Evolutionary conservation across 1,140 invertebrate genomes (phyloP), one percentile per base, ranked within the genome.

Genomic region (Hylaeus anthracinus): DNA sequence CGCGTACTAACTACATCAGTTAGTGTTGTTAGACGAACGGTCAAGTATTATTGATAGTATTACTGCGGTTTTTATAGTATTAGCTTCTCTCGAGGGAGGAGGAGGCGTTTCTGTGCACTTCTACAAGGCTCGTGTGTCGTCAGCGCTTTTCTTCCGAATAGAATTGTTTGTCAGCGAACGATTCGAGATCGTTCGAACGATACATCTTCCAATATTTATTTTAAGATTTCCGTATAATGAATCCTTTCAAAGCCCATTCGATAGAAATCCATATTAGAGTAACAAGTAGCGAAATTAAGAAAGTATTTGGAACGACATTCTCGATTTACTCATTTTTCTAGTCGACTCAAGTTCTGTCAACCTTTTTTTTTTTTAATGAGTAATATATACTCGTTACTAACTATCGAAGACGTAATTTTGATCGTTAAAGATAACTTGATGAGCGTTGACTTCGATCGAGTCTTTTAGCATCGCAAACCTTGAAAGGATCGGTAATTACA

Each of bases 21-120:
- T 93, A 92, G 91, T 90, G 79, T 92, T 92, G 90, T 92, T 93
- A 92, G 91, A 92, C 92, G 92, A 92, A 92, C 86, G 67, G 88
- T 88, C 80, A 79, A 76, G 63, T 86, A 69, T 65, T 84, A 63
- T 41, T 88, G 69, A 41, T 64, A 64, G 14, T 80, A 79, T 85
- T 76, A 79, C 9, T 75, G 51, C 39, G 37, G 56, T 58, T 48
- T 84, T 26, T 9, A 45, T 15, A 53, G 2, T 63, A 76, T 85
- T 45, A 63, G 56, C 12, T 67, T 48, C 26, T 9, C 41, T 9
- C 48, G 4, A 9, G 53, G 61, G 67, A 71, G 37, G n/a, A 37
- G 63, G 43, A 70, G 51, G 69, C 12, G 63, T 26, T n/a, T 80
- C 72, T 51, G 65, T 71, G 41, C 66, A 79, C 69, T 55, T 37